A percentile compares a stretch with the other conserved stretches of the same genome.
Evolutionary conservation across 1,140 invertebrate genomes (phyloP).

Genomic region (Gryon sp.): DNA sequence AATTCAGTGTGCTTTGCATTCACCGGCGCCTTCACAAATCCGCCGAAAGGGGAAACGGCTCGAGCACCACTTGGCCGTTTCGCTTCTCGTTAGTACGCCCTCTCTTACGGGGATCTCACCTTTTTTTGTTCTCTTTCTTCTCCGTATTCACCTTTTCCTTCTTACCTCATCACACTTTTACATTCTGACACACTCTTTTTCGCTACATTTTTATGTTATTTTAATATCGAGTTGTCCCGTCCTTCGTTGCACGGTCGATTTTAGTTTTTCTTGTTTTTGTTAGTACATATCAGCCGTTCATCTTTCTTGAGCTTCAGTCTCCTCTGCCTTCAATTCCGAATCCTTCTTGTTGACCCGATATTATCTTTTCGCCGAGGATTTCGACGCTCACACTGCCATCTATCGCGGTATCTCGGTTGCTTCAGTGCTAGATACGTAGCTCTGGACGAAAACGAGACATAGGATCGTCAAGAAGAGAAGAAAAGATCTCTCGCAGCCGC

Average conservation of each 20-base stretch:
- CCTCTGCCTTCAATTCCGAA: constrained; percentile 32
- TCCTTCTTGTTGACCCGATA: constrained; percentile 31
- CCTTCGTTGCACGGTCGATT: constrained; percentile 59
- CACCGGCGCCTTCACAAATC: constrained; percentile 16
- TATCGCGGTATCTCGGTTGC: constrained; percentile 70
- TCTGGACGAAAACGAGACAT: constrained; percentile 72
- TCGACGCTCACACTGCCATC: constrained; percentile 44
- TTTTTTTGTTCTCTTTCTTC: no score
- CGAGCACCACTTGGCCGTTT: background rate
- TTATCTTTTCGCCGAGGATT: constrained; percentile 46
- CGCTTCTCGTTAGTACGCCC: background rate
- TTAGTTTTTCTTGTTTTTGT: background rate
- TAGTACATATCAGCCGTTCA: constrained; percentile 7
- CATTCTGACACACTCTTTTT: constrained; percentile 8
- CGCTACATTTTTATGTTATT: constrained; percentile 38
- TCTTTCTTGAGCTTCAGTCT: constrained; percentile 47
- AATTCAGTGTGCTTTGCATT: constrained; percentile 24
- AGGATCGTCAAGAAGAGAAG: constrained; percentile 71
- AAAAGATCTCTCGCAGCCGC: constrained; percentile 72
- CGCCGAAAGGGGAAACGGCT: constrained; percentile 10
- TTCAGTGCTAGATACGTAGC: constrained; percentile 69
- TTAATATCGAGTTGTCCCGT: constrained; percentile 53
- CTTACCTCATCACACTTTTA: background rate
- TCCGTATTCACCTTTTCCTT: background rate
- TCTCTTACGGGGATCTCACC: no score